A percentile compares a stretch with the other conserved stretches of the same genome.
Conservation (phyloP, 2,797 vertebrate species). For the Enteromius trimaculatus region DNA sequence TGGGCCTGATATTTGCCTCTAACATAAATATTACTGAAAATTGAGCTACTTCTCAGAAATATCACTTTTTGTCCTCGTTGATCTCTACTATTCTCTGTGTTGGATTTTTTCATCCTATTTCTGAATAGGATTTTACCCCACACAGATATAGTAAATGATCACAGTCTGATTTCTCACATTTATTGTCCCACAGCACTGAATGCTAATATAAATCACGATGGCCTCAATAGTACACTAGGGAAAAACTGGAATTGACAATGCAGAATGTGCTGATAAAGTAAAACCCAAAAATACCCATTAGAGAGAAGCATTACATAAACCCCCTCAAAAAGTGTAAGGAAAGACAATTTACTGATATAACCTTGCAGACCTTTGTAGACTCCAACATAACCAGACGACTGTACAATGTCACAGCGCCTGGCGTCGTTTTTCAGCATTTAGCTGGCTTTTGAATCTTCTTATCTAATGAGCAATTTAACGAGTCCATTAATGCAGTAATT, state of each 20-base stretch:
- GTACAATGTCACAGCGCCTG: slow-evolving; percentile 64
- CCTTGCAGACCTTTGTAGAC: slow-evolving; percentile 4
- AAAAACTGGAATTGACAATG: slow-evolving; percentile 25
- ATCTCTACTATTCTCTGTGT: background rate
- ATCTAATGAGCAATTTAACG: slow-evolving; percentile 81
- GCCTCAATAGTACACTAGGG: slow-evolving; percentile 35
- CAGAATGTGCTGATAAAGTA: slow-evolving; percentile 37
- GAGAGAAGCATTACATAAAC: slow-evolving; percentile 20
- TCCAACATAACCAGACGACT: slow-evolving; percentile 53
- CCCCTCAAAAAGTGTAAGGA: slow-evolving; percentile 9
- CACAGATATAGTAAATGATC: slow-evolving; percentile 28
- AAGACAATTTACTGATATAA: slow-evolving; percentile 24
- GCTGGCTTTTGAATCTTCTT: slow-evolving; percentile 77
- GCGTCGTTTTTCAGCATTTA: slow-evolving; percentile 73
- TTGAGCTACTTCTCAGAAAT: background rate
- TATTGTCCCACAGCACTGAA: slow-evolving; percentile 33
- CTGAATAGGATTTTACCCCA: slow-evolving; percentile 18
- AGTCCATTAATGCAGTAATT: slow-evolving; percentile 81
- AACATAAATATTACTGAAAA: background rate
- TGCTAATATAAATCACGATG: slow-evolving; percentile 45
- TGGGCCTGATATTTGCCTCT: background rate
- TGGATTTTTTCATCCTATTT: slow-evolving; percentile 26
- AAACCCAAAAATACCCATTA: slow-evolving; percentile 26
- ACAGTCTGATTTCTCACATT: slow-evolving; percentile 29
- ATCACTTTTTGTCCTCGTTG: background rate